Evolutionary conservation across 2,113 vertebrate genomes (phyloP).

Genomic region (Phalacrocorax brasilianus): DNA sequence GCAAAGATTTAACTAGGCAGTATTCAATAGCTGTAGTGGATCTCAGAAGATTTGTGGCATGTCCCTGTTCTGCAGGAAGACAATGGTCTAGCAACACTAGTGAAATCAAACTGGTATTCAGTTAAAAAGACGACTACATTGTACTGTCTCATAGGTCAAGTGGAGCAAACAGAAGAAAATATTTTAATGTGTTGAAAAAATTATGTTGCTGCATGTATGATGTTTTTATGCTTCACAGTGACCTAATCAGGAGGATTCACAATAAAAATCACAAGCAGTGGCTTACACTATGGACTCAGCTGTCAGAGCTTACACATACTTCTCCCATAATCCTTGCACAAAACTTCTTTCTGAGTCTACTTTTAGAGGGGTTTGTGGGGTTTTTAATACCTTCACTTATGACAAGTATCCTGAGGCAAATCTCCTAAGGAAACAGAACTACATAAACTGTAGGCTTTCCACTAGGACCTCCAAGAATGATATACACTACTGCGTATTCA

Average conservation of each 20-base stretch:
- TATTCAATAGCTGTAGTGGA: neutral
- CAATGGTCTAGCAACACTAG: neutral
- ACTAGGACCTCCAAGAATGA: neutral
- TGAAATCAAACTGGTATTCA: neutral
- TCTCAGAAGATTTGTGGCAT: constrained; percentile 6
- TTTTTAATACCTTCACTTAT: neutral
- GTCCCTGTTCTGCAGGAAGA: neutral
- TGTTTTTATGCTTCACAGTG: neutral
- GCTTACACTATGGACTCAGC: neutral
- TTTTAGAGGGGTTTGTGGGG: neutral
- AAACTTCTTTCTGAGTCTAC: neutral
- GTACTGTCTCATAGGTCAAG: neutral
- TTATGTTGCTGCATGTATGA: neutral
- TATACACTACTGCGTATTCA: neutral
- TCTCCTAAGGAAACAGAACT: neutral
- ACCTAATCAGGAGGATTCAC: neutral
- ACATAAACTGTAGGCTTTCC: neutral
- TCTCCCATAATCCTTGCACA: neutral
- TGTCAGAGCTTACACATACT: neutral
- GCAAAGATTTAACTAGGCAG: neutral
- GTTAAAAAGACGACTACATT: neutral
- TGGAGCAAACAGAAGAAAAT: neutral
- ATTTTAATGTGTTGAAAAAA: neutral
- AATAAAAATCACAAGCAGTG: neutral
- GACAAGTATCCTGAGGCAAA: neutral